These are phyloP conservation scores for Stictocephala bisonia DNA, from an alignment of 2,888 invertebrate species.

Conservation along the genomic window DNA sequence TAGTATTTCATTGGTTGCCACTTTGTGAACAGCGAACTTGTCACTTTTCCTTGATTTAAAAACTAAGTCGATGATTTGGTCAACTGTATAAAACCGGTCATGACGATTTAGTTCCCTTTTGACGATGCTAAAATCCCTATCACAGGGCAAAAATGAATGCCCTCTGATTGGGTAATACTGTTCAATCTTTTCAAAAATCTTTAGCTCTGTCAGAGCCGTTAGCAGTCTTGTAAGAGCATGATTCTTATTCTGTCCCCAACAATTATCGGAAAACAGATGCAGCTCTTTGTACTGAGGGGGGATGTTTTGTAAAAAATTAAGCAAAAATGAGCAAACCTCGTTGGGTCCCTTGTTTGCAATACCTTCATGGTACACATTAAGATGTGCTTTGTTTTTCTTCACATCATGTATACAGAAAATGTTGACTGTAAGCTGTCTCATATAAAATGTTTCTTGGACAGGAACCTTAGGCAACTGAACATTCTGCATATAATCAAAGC, in stretches of 20 bases:
- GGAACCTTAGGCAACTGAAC: conserved; percentile 58
- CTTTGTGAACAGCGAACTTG: neutral
- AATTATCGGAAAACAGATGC: neutral
- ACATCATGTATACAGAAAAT: conserved; percentile 54
- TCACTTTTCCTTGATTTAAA: neutral
- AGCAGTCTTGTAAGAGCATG: too few species aligned
- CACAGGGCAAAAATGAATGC: neutral
- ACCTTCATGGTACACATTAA: too few species aligned
- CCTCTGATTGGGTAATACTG: neutral
- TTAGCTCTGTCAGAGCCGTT: neutral
- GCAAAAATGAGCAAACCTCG: neutral
- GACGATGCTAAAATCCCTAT: neutral
- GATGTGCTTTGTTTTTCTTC: too few species aligned
- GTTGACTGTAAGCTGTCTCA: conserved; percentile 51
- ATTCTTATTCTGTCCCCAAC: conserved; percentile 1
- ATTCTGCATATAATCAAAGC: conserved; percentile 61
- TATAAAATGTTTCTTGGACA: conserved; percentile 56
- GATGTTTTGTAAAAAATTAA: neutral
- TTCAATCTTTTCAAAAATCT: conserved; percentile 1
- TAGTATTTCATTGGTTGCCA: neutral
- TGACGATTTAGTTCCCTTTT: neutral
- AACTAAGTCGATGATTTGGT: neutral
- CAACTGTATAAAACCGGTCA: neutral
- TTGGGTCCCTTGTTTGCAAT: neutral
- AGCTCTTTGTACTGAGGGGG: neutral